phyloP scores from a whole-genome alignment of 1,140 invertebrate species.

The Euura lappo region DNA sequence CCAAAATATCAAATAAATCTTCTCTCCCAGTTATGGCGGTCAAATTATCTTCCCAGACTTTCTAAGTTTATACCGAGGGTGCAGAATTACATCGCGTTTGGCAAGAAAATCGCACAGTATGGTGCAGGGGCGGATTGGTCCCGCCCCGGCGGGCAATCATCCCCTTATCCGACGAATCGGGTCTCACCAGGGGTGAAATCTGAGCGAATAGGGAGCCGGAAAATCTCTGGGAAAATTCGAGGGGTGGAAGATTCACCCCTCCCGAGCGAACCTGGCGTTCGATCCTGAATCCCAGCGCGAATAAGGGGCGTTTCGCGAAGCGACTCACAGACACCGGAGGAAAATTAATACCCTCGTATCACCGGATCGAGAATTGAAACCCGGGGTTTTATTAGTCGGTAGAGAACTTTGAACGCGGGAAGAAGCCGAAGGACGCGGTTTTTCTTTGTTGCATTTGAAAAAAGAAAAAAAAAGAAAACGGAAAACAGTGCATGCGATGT shows the following conservation, averaged over 20 bases:
- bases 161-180: not conserved
- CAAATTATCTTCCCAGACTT: not conserved
- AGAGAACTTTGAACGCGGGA: too few species aligned
- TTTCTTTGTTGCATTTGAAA: conserved; percentile 13
- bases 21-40: not conserved
- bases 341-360: too few species aligned
- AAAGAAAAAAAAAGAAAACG: not conserved
- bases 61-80: not conserved
- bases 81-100: not conserved
- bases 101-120: not conserved
- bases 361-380: too few species aligned
- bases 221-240: not conserved
- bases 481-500: too few species aligned
- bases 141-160: not conserved
- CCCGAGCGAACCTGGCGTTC: too few species aligned
- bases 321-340: too few species aligned
- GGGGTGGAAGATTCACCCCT: not conserved
- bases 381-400: too few species aligned
- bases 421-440: too few species aligned
- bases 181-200: not conserved
- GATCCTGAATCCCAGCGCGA: too few species aligned
- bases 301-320: too few species aligned
- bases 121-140: not conserved
- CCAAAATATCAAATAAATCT: not conserved
- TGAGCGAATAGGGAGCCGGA: not conserved